Evolutionary conservation across 2,113 vertebrate species (phyloP).

Genomic region (Serilophus lunatus): DNA sequence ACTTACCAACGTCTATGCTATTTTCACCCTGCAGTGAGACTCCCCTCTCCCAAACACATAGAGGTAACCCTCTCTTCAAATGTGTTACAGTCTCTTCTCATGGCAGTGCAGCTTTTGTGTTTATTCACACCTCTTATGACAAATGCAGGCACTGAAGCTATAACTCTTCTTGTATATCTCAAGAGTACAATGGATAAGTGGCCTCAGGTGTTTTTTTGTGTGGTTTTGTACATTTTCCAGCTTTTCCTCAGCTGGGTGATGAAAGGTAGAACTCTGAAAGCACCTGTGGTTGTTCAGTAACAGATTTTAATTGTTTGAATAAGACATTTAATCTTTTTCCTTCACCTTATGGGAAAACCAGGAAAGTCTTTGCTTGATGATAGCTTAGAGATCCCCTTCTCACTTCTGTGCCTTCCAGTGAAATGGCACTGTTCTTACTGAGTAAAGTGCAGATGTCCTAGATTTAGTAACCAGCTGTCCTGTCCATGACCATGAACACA

Average conservation of each 20-base stretch:
- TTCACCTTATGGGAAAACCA: not conserved
- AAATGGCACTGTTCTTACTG: not conserved
- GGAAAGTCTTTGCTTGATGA: not conserved
- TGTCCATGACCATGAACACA: not conserved
- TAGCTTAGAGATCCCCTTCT: not conserved
- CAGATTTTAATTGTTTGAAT: not conserved
- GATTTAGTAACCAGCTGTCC: not conserved
- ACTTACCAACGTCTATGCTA: not conserved
- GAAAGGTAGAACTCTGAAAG: not conserved
- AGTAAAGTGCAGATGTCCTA: not conserved
- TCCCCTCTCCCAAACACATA: accelerated
- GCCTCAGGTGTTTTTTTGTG: not conserved
- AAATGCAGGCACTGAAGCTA: not conserved
- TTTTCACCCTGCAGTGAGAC: not conserved
- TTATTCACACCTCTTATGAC: not conserved
- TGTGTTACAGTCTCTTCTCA: not conserved
- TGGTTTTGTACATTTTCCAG: not conserved
- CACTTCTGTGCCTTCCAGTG: not conserved
- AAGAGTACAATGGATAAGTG: not conserved
- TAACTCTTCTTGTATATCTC: not conserved
- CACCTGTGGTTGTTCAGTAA: not conserved
- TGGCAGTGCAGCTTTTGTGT: not conserved
- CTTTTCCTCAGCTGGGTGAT: not conserved
- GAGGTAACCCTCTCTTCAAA: not conserved
- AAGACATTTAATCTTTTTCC: not conserved